These are phyloP conservation scores for Drosophila sp. DNA, from an alignment of 1,140 invertebrate genomes.

Conservation along the genomic window DNA sequence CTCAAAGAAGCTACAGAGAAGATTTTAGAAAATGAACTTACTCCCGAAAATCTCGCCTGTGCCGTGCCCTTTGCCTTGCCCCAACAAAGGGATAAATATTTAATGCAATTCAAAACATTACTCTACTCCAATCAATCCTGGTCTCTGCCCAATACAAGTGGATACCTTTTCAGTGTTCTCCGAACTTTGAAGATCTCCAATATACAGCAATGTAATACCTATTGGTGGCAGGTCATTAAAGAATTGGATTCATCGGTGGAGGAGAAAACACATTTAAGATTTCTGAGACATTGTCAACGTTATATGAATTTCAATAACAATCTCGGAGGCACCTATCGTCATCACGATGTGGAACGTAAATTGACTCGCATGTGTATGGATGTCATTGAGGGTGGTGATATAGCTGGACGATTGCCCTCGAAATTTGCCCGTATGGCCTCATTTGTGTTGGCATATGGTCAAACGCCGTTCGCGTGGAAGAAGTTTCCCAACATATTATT, in stretches of 20 bases:
- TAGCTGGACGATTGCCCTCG: constrained; percentile 71
- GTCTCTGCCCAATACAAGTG: constrained; percentile 44
- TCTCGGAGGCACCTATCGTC: constrained; percentile 83
- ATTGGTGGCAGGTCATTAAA: constrained; percentile 78
- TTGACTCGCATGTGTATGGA: constrained; percentile 80
- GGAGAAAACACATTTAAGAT: constrained; percentile 61
- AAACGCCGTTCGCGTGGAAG: constrained; percentile 65
- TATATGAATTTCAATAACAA: constrained; percentile 85
- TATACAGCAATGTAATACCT: constrained; percentile 76
- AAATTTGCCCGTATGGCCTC: constrained; percentile 81
- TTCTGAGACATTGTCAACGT: constrained; percentile 82
- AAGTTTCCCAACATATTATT: constrained; percentile 76
- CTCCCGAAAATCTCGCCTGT: constrained; percentile 60
- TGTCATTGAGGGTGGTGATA: constrained; percentile 76
- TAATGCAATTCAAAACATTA: constrained; percentile 68
- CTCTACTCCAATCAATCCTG: constrained; percentile 55
- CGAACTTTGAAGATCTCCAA: constrained; percentile 83
- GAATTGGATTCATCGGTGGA: constrained; percentile 54
- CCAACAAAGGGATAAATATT: constrained; percentile 68
- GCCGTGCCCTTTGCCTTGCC: constrained; percentile 72
- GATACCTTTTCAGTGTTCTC: constrained; percentile 79
- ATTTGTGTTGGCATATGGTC: constrained; percentile 84
- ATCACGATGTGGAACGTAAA: constrained; percentile 82
- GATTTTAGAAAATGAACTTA: constrained; percentile 43
- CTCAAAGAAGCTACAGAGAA: constrained; percentile 48